A percentile compares a stretch with the other conserved stretches of the same genome.
phyloP scores from a whole-genome alignment of 2,113 vertebrate genomes.

The Entomyzon cyanotis region DNA sequence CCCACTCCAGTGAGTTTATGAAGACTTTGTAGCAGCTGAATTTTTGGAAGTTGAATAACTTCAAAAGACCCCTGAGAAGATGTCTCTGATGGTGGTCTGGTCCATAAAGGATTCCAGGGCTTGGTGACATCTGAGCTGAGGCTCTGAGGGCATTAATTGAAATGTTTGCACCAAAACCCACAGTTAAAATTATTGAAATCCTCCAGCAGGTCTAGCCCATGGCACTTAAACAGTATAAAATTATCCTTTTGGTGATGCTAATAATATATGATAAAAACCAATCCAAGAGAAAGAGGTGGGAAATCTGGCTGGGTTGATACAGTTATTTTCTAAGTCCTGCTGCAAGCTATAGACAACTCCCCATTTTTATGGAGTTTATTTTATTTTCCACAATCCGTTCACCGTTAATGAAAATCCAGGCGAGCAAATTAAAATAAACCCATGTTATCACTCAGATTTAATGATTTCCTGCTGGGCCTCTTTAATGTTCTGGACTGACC shows the following conservation, averaged over 20 bases:
- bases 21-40: neutral
- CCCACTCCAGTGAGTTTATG: neutral
- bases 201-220: neutral
- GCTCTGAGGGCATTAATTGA: neutral
- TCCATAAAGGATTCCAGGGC: neutral
- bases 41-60: neutral
- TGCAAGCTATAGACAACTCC: neutral
- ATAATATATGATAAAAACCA: neutral
- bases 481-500: neutral
- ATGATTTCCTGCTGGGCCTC: slow-evolving; percentile 16
- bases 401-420: neutral
- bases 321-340: neutral
- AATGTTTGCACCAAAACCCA: neutral
- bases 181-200: neutral
- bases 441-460: slow-evolving; percentile 6
- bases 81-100: neutral
- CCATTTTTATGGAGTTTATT: neutral
- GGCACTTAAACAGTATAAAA: neutral
- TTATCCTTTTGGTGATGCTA: neutral
- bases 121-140: neutral
- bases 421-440: slow-evolving; percentile 35
- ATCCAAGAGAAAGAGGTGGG: neutral
- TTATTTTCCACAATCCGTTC: neutral
- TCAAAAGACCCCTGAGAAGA: accelerated
- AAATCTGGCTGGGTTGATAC: neutral